Conservation (phyloP, 2,888 invertebrate species). For the Noctuana brunneofusca region DNA sequence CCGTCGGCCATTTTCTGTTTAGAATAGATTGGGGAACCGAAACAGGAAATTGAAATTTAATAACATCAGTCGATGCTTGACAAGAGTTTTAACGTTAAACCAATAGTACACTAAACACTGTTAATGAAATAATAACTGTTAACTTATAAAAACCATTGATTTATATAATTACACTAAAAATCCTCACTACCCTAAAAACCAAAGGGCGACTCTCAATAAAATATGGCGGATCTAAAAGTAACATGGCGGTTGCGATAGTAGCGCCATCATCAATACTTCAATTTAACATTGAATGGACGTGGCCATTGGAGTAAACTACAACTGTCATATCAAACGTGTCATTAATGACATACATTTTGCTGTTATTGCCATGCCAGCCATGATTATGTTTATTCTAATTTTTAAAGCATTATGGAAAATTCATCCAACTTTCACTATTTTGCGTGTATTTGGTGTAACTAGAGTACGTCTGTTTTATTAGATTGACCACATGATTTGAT, state of each 20-base stretch:
- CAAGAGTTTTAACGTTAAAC: slow-evolving; percentile 51
- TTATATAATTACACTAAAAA: slow-evolving; percentile 64
- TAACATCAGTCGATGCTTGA: slow-evolving; percentile 61
- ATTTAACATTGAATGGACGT: slow-evolving; percentile 33
- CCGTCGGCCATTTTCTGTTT: slow-evolving; percentile 92
- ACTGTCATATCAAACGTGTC: neutral
- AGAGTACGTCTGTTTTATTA: too few relatives aligned
- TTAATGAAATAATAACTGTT: slow-evolving; percentile 63
- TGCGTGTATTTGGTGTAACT: too few relatives aligned
- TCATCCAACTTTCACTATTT: too few relatives aligned
- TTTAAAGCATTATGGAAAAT: too few relatives aligned
- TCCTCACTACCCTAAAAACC: slow-evolving; percentile 68
- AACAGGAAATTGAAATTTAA: slow-evolving; percentile 69
- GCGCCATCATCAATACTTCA: slow-evolving; percentile 60
- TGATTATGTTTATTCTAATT: too few relatives aligned
- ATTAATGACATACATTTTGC: neutral
- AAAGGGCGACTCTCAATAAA: slow-evolving; percentile 77
- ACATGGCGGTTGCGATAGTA: slow-evolving; percentile 67
- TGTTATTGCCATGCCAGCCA: neutral
- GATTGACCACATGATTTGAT: too few relatives aligned
- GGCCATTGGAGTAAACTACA: neutral
- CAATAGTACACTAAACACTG: slow-evolving; percentile 69
- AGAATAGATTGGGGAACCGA: slow-evolving; percentile 80
- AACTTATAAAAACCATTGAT: slow-evolving; percentile 74
- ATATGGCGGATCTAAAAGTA: slow-evolving; percentile 75